A percentile compares a stretch with the other conserved stretches of the same genome.
Evolutionary conservation across 2,888 invertebrate species (phyloP).

Genomic region (Gymnosoma rotundatum): DNA sequence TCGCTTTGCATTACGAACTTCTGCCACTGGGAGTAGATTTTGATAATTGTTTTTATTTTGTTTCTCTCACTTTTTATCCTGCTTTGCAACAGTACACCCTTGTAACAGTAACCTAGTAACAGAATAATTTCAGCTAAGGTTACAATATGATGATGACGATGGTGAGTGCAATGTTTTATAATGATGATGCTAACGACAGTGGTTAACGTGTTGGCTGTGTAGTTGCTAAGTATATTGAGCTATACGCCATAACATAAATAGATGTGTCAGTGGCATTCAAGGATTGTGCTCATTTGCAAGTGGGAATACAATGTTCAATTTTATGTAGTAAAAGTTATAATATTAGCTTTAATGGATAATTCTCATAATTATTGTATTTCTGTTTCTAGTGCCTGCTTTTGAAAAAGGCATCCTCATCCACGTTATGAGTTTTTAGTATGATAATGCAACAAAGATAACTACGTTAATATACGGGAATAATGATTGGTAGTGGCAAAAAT

Average conservation of each 20-base stretch:
- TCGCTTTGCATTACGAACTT: conserved; percentile 13
- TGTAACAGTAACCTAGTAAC: conserved; percentile 68
- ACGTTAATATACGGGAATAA: too few species aligned
- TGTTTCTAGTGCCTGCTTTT: too few species aligned
- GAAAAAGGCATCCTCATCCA: too few species aligned
- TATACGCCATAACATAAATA: conserved; percentile 60
- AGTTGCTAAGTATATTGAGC: too few species aligned
- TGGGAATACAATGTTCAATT: background rate
- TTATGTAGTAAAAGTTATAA: too few species aligned
- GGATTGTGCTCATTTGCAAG: conserved; percentile 20
- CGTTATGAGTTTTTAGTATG: too few species aligned
- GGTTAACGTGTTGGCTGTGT: conserved; percentile 14
- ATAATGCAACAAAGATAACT: too few species aligned
- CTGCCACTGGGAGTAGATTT: conserved; percentile 8
- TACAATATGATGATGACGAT: conserved; percentile 28
- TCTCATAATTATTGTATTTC: too few species aligned
- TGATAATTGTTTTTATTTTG: too few species aligned
- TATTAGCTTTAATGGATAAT: too few species aligned
- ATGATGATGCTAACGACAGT: conserved; percentile 8
- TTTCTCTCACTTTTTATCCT: conserved; percentile 17
- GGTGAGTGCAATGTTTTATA: conserved; percentile 28
- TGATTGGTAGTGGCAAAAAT: too few species aligned
- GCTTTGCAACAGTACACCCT: conserved; percentile 39
- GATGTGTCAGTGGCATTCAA: conserved; percentile 53
- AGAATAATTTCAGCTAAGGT: conserved; percentile 60